Percentiles rank a stretch among this genome's conserved stretches.
Evolutionary conservation across 2,113 vertebrate species (phyloP).

Genomic region (Typhlomys cinereus): DNA sequence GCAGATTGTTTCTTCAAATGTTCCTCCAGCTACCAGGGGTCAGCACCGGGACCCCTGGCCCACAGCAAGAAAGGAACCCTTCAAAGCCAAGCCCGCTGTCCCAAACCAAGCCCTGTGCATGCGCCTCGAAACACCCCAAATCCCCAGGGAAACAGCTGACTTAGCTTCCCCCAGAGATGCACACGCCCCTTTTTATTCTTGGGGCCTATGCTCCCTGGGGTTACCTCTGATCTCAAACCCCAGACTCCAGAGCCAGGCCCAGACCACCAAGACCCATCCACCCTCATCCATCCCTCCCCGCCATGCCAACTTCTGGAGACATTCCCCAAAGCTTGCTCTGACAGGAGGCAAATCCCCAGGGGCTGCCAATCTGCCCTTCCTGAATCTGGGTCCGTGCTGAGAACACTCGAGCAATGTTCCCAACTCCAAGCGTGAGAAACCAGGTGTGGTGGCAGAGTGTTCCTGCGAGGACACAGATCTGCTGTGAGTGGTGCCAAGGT

Average conservation of each 20-base stretch:
- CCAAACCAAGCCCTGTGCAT: not conserved
- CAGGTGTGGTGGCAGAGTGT: not conserved
- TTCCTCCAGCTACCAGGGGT: not conserved
- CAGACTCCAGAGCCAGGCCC: not conserved
- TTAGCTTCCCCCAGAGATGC: not conserved
- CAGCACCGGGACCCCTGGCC: not conserved
- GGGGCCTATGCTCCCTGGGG: not conserved
- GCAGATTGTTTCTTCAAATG: not conserved
- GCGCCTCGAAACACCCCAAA: rapidly evolving
- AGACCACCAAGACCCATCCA: rapidly evolving
- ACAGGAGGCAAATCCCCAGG: rapidly evolving
- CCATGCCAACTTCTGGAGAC: not conserved
- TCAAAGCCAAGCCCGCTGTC: not conserved
- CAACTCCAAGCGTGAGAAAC: rapidly evolving
- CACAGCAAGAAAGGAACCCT: too few species aligned
- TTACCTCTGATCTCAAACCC: not conserved
- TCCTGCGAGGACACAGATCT: not conserved
- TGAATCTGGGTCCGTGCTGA: not conserved
- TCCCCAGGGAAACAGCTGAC: not conserved
- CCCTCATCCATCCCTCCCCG: not conserved
- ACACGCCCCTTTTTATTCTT: rapidly evolving
- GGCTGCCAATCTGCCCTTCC: not conserved
- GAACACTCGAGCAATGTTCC: not conserved
- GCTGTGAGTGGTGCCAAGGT: rapidly evolving
- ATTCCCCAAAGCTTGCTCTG: not conserved